phyloP scores from a whole-genome alignment of 2,888 invertebrate species.

The Heteromurus nitidus region DNA sequence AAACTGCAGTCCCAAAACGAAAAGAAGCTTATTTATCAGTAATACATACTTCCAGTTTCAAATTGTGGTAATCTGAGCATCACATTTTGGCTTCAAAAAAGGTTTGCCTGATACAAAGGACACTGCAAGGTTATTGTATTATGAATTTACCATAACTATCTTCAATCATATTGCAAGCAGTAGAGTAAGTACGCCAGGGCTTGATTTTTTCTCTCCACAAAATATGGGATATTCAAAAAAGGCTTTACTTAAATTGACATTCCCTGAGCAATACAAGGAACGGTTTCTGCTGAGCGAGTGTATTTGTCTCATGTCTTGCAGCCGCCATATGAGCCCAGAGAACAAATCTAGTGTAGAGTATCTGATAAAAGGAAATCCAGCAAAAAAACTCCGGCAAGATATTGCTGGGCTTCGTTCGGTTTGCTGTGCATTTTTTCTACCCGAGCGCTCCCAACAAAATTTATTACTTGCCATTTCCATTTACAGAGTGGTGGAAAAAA shows the following conservation, averaged over 20 bases:
- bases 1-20: no score
- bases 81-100: neutral
- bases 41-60: no score
- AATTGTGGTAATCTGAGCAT: neutral
- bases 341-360: no score
- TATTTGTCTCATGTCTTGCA: no score
- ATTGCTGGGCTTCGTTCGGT: neutral
- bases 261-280: no score
- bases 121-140: conserved; percentile 41
- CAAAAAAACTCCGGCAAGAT: no score
- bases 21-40: no score
- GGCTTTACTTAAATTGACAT: neutral
- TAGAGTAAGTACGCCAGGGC: neutral
- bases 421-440: conserved; percentile 6
- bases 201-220: conserved; percentile 32
- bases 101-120: conserved; percentile 31
- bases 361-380: no score
- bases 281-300: no score
- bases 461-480: conserved; percentile 60
- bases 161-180: conserved; percentile 15
- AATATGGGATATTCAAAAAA: conserved; percentile 1
- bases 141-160: conserved; percentile 4
- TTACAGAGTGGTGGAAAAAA: conserved; percentile 37
- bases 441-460: conserved; percentile 24
- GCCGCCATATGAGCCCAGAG: no score